These are phyloP conservation scores for Amphimallon solstitiale DNA, from an alignment of 2,888 invertebrate genomes.

Conservation along the genomic window DNA sequence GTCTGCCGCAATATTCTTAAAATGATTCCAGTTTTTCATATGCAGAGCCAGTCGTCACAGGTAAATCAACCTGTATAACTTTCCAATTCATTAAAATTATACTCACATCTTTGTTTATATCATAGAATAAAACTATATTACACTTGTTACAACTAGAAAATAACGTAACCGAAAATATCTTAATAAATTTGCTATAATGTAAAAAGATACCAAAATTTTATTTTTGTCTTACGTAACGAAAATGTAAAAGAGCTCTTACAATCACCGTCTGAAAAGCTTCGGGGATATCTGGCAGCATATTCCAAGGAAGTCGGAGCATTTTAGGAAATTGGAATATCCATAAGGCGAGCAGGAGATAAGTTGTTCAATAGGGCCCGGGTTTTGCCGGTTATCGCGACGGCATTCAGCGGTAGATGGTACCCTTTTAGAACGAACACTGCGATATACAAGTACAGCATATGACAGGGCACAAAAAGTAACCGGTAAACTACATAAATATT, in stretches of 20 bases:
- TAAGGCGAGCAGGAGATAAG: conserved; percentile 56
- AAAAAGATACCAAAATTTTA: not conserved
- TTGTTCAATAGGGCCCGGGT: conserved; percentile 44
- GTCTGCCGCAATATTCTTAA: no score
- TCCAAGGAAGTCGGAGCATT: conserved; percentile 52
- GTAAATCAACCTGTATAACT: no score
- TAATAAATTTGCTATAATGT: no score
- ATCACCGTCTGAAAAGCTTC: conserved; percentile 14
- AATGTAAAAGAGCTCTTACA: conserved; percentile 12
- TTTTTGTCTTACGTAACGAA: conserved; percentile 22
- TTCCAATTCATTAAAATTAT: no score
- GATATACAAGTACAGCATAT: conserved; percentile 31
- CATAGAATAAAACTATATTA: no score
- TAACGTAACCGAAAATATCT: no score
- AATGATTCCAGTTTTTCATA: no score
- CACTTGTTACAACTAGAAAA: no score
- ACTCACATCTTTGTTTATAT: no score
- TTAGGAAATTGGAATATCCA: conserved; percentile 61
- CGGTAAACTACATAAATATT: conserved; percentile 29
- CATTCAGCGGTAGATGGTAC: conserved; percentile 44
- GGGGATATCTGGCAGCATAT: conserved; percentile 18
- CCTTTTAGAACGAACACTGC: conserved; percentile 34
- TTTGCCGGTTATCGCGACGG: conserved; percentile 42
- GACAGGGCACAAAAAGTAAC: conserved; percentile 24
- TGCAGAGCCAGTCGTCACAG: no score